A percentile compares a stretch with the other conserved stretches of the same genome.
phyloP scores from a whole-genome alignment of 2,797 vertebrate species.

The Remorina albescens region DNA sequence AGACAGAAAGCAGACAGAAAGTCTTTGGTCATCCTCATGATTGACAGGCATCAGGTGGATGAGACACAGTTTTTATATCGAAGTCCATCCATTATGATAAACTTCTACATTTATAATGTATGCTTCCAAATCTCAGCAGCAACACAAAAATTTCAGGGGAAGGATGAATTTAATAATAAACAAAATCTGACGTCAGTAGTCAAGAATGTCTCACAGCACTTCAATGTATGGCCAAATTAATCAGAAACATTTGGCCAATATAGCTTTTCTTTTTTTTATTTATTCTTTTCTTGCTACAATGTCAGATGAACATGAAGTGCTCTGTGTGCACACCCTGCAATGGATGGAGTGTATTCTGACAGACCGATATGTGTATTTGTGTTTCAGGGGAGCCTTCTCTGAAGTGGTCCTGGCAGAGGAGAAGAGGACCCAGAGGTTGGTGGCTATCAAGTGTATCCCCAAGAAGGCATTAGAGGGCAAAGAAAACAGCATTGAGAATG shows the following conservation, averaged over 20 bases:
- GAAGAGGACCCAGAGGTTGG: constrained; percentile 91
- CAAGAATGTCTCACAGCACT: constrained; percentile 21
- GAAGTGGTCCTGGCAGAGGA: constrained; percentile 97
- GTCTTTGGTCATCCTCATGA: constrained; percentile 1
- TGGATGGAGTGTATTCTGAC: constrained; percentile 23
- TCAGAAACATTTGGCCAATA: constrained; percentile 4
- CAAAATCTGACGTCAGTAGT: constrained; percentile 29
- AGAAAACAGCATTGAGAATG: constrained; percentile 98
- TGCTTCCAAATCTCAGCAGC: constrained; percentile 54
- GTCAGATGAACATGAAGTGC: constrained; percentile 11
- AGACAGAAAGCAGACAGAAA: background rate
- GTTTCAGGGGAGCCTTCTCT: constrained; percentile 93
- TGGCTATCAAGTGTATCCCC: constrained; percentile 97
- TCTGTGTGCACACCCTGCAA: constrained; percentile 13
- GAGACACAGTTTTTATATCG: constrained; percentile 6
- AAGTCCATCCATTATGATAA: constrained; percentile 8
- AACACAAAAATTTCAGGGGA: constrained; percentile 34
- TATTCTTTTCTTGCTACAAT: background rate
- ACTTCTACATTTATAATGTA: constrained; percentile 10
- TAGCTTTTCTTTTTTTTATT: constrained; percentile 13
- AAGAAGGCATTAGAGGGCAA: constrained; percentile 97
- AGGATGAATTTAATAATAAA: constrained; percentile 62
- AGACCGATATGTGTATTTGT: constrained; percentile 52
- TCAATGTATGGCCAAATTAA: constrained; percentile 9
- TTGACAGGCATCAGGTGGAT: constrained; percentile 8